Base-by-base conservation (phyloP, 2,888 invertebrate genomes). In the Neoscelio sp. region DNA sequence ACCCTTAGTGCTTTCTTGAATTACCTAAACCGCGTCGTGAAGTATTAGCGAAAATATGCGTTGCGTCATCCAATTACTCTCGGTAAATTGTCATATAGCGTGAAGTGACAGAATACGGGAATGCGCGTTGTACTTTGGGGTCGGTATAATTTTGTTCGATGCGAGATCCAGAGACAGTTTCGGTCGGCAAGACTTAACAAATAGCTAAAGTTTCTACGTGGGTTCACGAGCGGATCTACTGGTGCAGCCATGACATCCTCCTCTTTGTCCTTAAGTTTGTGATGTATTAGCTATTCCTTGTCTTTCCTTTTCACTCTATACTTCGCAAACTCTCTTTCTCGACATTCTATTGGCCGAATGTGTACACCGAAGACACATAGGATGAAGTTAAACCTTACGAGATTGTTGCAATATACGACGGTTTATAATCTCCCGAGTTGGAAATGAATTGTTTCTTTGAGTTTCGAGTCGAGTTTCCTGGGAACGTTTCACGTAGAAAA, bases 231-330 rank as follows among this genome's bases (percentile, higher is more conserved):
- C 82, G 88, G 87, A 88, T 89, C 87, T 88, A 84, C 85, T 84
- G 84, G 82, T 80, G 83, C 82, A 81, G 78, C 87, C 83, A 83
- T 89, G 87, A 86, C 89, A 88, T 89, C 88, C 90, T 89, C 84
- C 88, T 88, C 89, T 89, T 90, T 90, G 90, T 90, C 85, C 83
- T 83, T 84, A 90, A 90, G 88, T 90, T 90, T 89, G 88, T 90
- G 89, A 90, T 90, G 87, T 90, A 90, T 90, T 90, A 89, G 89
- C 87, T 84, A 87, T 85, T 84, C 85, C 84, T 82, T 60, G 79
- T 77, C 70, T 81, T 78, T 79, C 75, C 78, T 71, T 70, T 76
- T 67, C 64, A 74, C 77, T 76, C 48, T 26, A 40, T 44, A 65
- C 77, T 80, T 75, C 23, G 48, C 62, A 58, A 67, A 76, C 62